These are phyloP conservation scores for Rhadinocentrus ornatus DNA, from an alignment of 2,797 vertebrate genomes.

Conservation along the genomic window DNA sequence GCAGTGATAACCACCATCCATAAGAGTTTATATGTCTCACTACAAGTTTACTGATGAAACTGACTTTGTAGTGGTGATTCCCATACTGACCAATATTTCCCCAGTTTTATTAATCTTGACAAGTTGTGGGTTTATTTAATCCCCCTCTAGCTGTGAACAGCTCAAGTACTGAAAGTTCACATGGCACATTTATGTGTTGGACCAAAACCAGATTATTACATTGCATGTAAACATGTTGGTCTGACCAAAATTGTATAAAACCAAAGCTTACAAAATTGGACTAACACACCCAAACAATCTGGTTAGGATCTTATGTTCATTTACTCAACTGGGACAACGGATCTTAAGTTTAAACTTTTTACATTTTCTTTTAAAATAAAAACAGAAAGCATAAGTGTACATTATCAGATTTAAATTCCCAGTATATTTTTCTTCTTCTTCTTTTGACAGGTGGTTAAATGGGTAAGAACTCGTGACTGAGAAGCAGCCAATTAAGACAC, in stretches of 20 bases:
- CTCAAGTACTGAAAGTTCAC: background rate
- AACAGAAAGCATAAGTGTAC: too few species aligned
- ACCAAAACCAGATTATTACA: background rate
- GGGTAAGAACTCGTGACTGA: background rate
- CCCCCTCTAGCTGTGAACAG: slow-evolving; percentile 1
- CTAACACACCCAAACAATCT: background rate
- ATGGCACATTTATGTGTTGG: background rate
- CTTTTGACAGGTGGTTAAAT: background rate
- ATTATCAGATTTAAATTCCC: too few species aligned
- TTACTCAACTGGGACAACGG: background rate
- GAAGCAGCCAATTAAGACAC: background rate
- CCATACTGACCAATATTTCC: slow-evolving; percentile 15
- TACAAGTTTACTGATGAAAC: slow-evolving; percentile 59
- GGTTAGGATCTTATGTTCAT: background rate
- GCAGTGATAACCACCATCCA: slow-evolving; percentile 67
- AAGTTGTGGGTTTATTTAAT: slow-evolving; percentile 4
- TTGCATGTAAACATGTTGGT: background rate
- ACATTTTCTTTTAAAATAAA: too few species aligned
- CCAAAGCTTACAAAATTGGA: background rate
- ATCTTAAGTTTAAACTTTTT: too few species aligned
- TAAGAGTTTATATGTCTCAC: slow-evolving; percentile 59
- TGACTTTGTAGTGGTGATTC: slow-evolving; percentile 44
- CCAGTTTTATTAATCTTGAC: slow-evolving; percentile 16
- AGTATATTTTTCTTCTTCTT: background rate
- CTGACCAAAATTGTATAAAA: background rate